phyloP scores from a whole-genome alignment of 2,888 invertebrate species.

The Crossocerus cetratus region DNA sequence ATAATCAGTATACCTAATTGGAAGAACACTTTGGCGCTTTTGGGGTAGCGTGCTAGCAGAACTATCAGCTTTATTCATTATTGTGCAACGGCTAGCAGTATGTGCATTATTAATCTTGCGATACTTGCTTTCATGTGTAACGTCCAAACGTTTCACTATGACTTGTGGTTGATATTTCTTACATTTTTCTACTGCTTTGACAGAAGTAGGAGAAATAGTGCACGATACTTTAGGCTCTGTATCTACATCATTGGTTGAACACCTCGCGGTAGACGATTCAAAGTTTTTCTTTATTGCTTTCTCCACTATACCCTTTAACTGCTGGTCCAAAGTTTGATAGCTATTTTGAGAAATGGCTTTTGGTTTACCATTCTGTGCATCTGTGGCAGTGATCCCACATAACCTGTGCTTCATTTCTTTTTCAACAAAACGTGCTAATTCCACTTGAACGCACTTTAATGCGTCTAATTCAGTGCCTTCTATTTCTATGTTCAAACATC shows the following conservation, averaged over 20 bases:
- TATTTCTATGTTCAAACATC: constrained; percentile 71
- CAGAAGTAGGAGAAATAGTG: constrained; percentile 58
- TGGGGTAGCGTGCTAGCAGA: constrained; percentile 52
- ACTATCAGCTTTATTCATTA: constrained; percentile 37
- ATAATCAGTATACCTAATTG: constrained; percentile 64
- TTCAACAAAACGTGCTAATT: constrained; percentile 68
- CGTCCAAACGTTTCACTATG: constrained; percentile 59
- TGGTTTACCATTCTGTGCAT: constrained; percentile 8
- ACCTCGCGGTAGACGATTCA: constrained; percentile 54
- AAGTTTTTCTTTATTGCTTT: constrained; percentile 70
- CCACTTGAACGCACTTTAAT: constrained; percentile 67
- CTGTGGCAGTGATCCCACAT: constrained; percentile 10
- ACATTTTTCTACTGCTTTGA: constrained; percentile 63
- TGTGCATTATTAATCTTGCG: constrained; percentile 59
- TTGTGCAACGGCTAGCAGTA: constrained; percentile 32
- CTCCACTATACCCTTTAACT: constrained; percentile 69
- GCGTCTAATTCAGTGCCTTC: constrained; percentile 69
- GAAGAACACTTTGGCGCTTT: constrained; percentile 59
- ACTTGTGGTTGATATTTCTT: constrained; percentile 70
- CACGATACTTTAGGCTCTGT: not conserved
- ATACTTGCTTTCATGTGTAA: constrained; percentile 48
- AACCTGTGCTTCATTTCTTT: constrained; percentile 65
- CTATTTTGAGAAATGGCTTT: constrained; percentile 17
- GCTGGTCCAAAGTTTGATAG: constrained; percentile 61
- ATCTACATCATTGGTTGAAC: not conserved